Evolutionary conservation across 2,113 vertebrate genomes (phyloP).

Genomic region (Cyanoderma ruficeps): DNA sequence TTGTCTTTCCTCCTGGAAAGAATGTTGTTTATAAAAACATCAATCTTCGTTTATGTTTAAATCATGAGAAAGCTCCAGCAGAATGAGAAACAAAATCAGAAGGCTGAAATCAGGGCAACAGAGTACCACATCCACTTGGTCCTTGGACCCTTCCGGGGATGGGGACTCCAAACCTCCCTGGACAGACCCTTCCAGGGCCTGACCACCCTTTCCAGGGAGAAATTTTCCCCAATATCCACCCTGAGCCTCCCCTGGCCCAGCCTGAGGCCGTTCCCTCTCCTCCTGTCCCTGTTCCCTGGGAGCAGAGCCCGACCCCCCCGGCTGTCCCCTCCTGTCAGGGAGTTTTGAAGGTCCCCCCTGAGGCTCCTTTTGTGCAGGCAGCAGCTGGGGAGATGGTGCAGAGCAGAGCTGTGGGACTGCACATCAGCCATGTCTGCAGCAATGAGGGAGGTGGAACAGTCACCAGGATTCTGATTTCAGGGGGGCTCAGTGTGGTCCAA

Average conservation of each 20-base stretch:
- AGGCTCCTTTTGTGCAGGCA: neutral
- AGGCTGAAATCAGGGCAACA: too few species aligned
- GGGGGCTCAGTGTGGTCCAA: too few species aligned
- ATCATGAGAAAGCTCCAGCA: too few species aligned
- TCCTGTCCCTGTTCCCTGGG: neutral
- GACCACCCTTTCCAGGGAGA: accelerated
- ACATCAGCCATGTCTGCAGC: neutral
- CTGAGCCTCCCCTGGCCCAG: neutral
- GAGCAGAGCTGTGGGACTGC: neutral
- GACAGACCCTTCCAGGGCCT: accelerated
- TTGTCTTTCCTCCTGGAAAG: too few species aligned
- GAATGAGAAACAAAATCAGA: too few species aligned
- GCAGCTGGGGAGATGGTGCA: too few species aligned
- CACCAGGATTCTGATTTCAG: neutral
- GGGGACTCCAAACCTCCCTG: neutral
- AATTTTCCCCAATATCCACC: accelerated
- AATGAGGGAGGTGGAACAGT: neutral
- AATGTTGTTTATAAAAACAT: too few species aligned
- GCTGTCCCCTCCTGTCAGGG: neutral
- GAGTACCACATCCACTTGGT: neutral
- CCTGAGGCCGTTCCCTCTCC: neutral
- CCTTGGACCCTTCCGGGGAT: neutral
- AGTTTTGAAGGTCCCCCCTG: neutral
- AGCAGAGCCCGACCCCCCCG: neutral
- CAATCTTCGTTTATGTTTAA: too few species aligned